Evolutionary conservation across 2,888 invertebrate species (phyloP).

Genomic region (Trypoxylon attenuatum): DNA sequence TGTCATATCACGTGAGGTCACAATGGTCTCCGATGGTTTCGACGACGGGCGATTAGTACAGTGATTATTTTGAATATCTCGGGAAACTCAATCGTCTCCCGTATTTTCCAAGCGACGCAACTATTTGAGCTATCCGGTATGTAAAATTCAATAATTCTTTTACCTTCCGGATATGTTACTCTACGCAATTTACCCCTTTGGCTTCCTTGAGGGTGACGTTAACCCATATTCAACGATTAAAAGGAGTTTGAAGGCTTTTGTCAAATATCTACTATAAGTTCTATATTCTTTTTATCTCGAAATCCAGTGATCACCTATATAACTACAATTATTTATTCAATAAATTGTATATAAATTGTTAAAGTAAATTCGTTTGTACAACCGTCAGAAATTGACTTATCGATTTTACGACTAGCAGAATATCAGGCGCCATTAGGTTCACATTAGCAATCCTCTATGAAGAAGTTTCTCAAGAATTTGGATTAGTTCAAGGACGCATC

Average conservation of each 20-base stretch:
- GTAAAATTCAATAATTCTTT: conserved; percentile 8
- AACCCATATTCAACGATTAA: conserved; percentile 19
- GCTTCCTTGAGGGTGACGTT: conserved; percentile 4
- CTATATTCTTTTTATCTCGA: background rate
- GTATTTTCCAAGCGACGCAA: conserved; percentile 6
- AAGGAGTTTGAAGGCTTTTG: conserved; percentile 3
- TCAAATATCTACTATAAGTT: conserved; percentile 1
- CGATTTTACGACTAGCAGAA: conserved; percentile 39
- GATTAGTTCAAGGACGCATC: conserved; percentile 28
- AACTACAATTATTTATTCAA: too few species aligned
- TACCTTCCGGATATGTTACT: too few species aligned
- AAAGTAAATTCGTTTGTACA: too few species aligned
- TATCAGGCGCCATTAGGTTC: conserved; percentile 48
- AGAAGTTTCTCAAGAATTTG: background rate
- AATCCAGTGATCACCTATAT: too few species aligned
- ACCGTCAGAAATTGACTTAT: too few species aligned
- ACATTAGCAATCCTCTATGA: conserved; percentile 12
- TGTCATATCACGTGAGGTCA: conserved; percentile 66
- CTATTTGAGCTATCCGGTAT: conserved; percentile 21
- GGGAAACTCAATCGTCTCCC: conserved; percentile 46
- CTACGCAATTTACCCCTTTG: too few species aligned
- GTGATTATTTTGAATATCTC: conserved; percentile 57
- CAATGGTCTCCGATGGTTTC: conserved; percentile 61
- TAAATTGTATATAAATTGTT: background rate
- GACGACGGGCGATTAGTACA: conserved; percentile 54